Base-by-base conservation (phyloP, 1,140 invertebrate species). In the Pygmarrhopalites habei region DNA sequence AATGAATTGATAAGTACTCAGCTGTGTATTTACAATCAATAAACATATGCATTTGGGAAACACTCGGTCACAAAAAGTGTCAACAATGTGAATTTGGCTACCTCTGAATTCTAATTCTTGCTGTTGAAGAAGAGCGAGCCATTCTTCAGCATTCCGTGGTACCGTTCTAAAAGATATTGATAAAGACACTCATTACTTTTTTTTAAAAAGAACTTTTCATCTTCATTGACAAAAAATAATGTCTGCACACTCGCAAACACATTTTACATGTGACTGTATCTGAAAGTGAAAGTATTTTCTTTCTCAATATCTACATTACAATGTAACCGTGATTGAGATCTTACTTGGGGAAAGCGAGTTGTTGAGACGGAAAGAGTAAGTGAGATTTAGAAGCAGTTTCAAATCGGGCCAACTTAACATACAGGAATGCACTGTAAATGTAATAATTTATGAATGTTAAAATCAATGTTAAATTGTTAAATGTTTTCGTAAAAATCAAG, bases 341-440 rank as follows among this genome's bases (percentile, higher is more conserved):
- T 43, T 64, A 70, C 65, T 67, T 64, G 15, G 66, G 46, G 55
- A 67, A 58, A 15, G 62, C 30, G 29, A 64, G n/a, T 10, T 51
- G 72, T 46, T 47, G 63, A 47, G 58, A 51, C 15, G 60, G 49
- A 51, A 66, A 72, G 67, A 58, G 64, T 66, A 43, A 15, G 19
- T 75, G 72, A 47, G 74, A 73, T 43, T 71, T 72, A 69, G 66
- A 49, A 23, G 57, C 56, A 17, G 57, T 55, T 29, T 87, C 86
- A 19, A 88, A 73, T 43, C 80, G 79, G 82, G 84, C 86, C 35
- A 92, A 76, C 77, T 87, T 86, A 73, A 85, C 88, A 77, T 89
- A 90, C 2, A 92, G 78, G 60, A 88, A 75, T 41, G 84, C 86
- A 77, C 90, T 92, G 63, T n/a, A n/a, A n/a, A n/a, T n/a, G n/a